These are phyloP conservation scores for Drosophila koepferae DNA, from an alignment of 2,888 invertebrate genomes.

Conservation along the genomic window DNA sequence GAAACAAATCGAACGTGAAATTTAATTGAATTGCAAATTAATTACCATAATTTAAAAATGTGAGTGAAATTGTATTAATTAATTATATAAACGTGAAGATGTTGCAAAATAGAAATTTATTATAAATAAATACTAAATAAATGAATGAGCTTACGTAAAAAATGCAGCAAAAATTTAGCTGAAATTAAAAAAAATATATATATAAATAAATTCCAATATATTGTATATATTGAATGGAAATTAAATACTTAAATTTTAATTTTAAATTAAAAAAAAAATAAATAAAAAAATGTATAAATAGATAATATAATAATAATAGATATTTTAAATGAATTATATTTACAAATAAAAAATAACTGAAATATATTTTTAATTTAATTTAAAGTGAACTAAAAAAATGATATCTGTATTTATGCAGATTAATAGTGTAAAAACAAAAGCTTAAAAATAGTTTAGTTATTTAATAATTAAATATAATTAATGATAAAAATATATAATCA, in stretches of 20 bases:
- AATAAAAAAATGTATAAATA: neutral
- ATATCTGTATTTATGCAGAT: too few relatives aligned
- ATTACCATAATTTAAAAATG: slow-evolving; percentile 31
- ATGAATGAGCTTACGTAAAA: neutral
- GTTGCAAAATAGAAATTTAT: neutral
- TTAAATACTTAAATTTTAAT: too few relatives aligned
- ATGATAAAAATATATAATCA: neutral
- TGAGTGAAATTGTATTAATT: slow-evolving; percentile 33
- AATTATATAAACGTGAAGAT: neutral
- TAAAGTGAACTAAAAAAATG: too few relatives aligned
- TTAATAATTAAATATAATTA: neutral
- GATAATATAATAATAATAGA: neutral
- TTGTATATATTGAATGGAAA: neutral
- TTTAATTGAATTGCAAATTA: slow-evolving; percentile 3
- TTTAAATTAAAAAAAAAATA: neutral
- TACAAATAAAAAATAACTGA: too few relatives aligned
- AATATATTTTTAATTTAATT: too few relatives aligned
- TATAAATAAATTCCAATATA: neutral
- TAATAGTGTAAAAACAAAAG: too few relatives aligned
- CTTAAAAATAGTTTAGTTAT: neutral
- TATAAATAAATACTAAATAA: neutral
- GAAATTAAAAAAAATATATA: neutral
- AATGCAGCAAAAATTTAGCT: too few relatives aligned
- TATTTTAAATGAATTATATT: neutral
- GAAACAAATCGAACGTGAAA: neutral